Conservation (phyloP, 2,113 vertebrate genomes). For the Puma concolor region DNA sequence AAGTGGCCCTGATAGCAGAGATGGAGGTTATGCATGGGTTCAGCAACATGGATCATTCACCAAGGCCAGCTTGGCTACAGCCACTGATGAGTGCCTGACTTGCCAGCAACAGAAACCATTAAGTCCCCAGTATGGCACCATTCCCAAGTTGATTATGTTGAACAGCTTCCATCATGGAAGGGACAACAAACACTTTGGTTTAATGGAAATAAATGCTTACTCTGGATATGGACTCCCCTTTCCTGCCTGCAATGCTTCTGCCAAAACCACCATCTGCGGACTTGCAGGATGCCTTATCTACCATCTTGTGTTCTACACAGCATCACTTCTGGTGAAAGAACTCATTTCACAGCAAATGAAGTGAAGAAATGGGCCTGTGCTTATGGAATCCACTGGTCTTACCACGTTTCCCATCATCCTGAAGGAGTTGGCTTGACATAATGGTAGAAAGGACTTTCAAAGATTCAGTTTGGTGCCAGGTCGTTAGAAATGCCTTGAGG, state of each 20-base stretch:
- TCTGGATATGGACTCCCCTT: not conserved
- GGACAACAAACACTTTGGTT: not conserved
- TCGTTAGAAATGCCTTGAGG: not conserved
- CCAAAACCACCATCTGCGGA: not conserved
- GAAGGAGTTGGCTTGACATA: not conserved
- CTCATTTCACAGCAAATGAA: not conserved
- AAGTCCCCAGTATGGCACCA: not conserved
- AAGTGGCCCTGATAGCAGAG: too few relatives aligned
- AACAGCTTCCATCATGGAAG: not conserved
- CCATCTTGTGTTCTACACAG: not conserved
- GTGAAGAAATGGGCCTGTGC: not conserved
- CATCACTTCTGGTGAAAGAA: not conserved
- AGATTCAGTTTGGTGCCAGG: not conserved
- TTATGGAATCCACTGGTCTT: not conserved
- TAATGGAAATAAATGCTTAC: not conserved
- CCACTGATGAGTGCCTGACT: not conserved
- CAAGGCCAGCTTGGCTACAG: not conserved
- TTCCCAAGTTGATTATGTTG: not conserved
- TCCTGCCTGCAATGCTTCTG: not conserved
- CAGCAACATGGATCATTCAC: not conserved
- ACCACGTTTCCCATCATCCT: not conserved
- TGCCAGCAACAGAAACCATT: not conserved
- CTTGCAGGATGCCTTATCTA: not conserved
- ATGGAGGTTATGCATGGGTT: not conserved
- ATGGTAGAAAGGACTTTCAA: not conserved